Percentiles rank a stretch among this genome's conserved stretches.
Evolutionary conservation across 2,888 invertebrate genomes (phyloP).

Genomic region (Nowickia ferox): DNA sequence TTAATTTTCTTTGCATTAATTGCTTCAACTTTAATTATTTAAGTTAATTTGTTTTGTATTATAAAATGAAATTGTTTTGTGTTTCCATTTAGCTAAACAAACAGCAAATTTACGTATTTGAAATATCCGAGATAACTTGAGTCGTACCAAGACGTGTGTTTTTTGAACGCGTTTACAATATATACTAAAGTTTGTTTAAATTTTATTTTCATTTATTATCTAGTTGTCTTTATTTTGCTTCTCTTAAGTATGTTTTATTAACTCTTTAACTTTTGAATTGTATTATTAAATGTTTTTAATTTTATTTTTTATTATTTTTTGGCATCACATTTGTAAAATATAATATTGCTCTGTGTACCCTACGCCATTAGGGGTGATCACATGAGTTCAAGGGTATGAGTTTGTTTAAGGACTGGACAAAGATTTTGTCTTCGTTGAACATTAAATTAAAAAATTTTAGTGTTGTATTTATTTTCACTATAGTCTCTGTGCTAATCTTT

Average conservation of each 20-base stretch:
- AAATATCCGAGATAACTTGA: conserved; percentile 7
- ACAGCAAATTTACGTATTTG: neutral
- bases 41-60: neutral
- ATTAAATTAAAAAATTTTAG: too few species aligned
- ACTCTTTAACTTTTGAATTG: conserved; percentile 41
- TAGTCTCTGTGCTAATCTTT: too few species aligned
- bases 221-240: conserved; percentile 60
- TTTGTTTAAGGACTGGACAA: neutral
- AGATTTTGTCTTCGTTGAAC: too few species aligned
- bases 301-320: conserved; percentile 36
- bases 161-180: conserved; percentile 50
- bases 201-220: conserved; percentile 44
- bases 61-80: neutral
- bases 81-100: neutral
- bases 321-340: conserved; percentile 42
- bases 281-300: conserved; percentile 32
- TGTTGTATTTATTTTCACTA: too few species aligned
- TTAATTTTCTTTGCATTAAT: conserved; percentile 32
- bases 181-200: conserved; percentile 55
- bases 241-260: conserved; percentile 46
- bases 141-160: conserved; percentile 55
- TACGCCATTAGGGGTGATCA: neutral
- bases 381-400: neutral
- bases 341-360: conserved; percentile 27
- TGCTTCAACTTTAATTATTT: conserved; percentile 4